Percentiles rank a stretch among this genome's conserved stretches.
These are phyloP conservation scores for Ametastegia equiseti DNA, from an alignment of 2,888 invertebrate species.

Conservation along the genomic window DNA sequence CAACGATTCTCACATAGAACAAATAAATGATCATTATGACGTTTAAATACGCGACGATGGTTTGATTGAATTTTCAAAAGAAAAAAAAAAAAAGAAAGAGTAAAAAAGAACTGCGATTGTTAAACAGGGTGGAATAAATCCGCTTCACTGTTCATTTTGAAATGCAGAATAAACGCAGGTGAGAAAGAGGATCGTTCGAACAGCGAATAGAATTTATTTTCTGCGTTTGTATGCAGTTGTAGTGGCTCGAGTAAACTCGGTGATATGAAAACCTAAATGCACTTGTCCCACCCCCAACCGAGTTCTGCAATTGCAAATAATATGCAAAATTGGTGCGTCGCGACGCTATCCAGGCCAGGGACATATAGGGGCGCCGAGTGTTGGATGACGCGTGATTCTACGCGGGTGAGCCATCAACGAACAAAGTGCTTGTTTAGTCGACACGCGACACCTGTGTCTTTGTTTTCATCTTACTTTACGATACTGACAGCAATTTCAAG, in stretches of 20 bases:
- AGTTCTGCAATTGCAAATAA: slow-evolving; percentile 1
- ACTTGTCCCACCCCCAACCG: background rate
- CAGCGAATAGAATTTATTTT: background rate
- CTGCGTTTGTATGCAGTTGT: background rate
- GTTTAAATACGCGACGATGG: background rate
- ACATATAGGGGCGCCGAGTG: background rate
- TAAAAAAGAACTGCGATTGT: background rate
- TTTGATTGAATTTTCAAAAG: background rate
- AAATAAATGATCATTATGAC: too few relatives aligned
- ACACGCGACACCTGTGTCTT: background rate
- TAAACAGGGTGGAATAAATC: background rate
- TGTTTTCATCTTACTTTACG: background rate
- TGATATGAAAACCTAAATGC: slow-evolving; percentile 1
- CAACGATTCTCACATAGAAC: too few relatives aligned
- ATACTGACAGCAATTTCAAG: background rate
- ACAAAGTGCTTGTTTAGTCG: slow-evolving; percentile 1
- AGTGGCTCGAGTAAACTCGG: slow-evolving; percentile 15
- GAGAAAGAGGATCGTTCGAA: background rate
- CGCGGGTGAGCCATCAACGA: background rate
- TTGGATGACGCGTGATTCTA: slow-evolving; percentile 23
- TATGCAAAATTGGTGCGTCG: slow-evolving; percentile 36
- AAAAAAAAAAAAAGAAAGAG: background rate
- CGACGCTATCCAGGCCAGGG: slow-evolving; percentile 35
- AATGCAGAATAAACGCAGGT: background rate
- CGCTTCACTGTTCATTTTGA: background rate